Conservation (phyloP, 2,797 vertebrate species). For the Crocidura indochinensis region DNA sequence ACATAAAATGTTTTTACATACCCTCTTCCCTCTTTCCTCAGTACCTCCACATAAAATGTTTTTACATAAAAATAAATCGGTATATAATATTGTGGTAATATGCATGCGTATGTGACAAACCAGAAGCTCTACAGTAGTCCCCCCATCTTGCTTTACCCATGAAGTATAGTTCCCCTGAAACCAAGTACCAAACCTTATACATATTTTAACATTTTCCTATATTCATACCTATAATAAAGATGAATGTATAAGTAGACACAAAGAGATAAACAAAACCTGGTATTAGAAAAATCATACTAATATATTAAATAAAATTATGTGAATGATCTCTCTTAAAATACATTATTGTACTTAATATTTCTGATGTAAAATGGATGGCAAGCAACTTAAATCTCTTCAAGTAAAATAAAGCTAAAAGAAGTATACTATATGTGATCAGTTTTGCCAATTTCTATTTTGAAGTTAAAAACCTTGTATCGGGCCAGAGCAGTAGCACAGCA, state of each 20-base stretch:
- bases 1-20: no score
- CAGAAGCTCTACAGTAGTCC: background rate
- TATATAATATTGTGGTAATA: slow-evolving; percentile 58
- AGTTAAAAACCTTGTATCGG: background rate
- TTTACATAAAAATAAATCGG: background rate
- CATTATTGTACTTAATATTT: background rate
- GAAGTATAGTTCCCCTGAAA: background rate
- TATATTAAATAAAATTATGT: background rate
- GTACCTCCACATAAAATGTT: no score
- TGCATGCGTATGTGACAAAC: background rate
- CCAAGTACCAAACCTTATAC: background rate
- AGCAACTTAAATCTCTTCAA: background rate
- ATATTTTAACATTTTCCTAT: background rate
- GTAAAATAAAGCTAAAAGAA: background rate
- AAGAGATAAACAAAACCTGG: background rate
- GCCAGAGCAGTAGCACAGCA: no score
- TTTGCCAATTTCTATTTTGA: background rate
- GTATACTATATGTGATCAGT: background rate
- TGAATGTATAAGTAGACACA: background rate
- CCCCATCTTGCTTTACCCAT: background rate
- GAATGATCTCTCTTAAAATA: background rate
- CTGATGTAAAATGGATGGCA: no score
- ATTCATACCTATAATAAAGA: background rate
- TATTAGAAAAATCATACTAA: background rate
- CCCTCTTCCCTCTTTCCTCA: no score